Percentiles rank a stretch among this genome's conserved stretches.
phyloP scores from a whole-genome alignment of 92 coral and sea anemone genomes.

The Palythoa grandiflora region DNA sequence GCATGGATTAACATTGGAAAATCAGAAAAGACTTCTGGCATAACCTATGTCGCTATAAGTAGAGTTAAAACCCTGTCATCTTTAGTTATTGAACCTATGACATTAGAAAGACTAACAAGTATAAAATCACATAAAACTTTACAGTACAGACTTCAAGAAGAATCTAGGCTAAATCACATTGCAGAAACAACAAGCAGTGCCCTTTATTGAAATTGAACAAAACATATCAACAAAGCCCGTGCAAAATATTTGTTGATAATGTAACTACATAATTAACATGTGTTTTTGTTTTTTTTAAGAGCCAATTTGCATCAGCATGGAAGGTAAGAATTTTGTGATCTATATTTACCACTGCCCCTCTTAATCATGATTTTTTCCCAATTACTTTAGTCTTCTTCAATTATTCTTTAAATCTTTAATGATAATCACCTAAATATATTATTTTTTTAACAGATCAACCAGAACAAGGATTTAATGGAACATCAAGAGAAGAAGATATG shows the following conservation, averaged over 20 bases:
- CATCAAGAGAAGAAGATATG: neutral
- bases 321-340: neutral
- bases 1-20: too few species aligned
- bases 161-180: neutral
- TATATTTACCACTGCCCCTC: neutral
- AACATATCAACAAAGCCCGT: slow-evolving; percentile 6
- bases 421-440: neutral
- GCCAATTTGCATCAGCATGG: slow-evolving; percentile 2
- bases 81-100: neutral
- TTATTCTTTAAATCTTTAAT: neutral
- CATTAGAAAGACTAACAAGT: neutral
- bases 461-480: neutral
- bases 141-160: neutral
- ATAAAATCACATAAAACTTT: neutral
- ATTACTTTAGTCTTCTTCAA: neutral
- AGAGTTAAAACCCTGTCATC: neutral
- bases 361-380: neutral
- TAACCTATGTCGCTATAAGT: neutral
- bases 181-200: neutral
- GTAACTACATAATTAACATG: slow-evolving; percentile 9
- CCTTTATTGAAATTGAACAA: neutral
- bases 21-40: too few species aligned
- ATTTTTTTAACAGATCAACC: neutral
- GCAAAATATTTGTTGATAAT: neutral
- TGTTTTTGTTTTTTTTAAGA: slow-evolving; percentile 19